Conservation (phyloP, 1,140 invertebrate species). For the Achatina immaculata region DNA sequence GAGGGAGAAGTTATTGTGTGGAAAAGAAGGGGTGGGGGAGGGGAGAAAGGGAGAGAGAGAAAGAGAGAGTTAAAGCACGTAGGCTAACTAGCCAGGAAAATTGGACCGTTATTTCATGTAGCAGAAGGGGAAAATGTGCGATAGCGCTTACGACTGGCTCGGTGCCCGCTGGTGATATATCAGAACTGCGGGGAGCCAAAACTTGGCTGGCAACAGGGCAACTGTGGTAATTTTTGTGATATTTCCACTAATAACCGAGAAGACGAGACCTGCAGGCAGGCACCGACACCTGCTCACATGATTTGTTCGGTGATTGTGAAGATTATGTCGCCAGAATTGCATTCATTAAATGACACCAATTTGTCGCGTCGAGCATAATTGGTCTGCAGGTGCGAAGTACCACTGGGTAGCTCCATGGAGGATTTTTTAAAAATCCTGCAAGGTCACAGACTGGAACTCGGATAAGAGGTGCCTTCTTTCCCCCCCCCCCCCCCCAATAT, state of each 20-base stretch:
- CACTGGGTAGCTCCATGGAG: no score
- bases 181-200: not conserved
- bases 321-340: not conserved
- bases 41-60: not conserved
- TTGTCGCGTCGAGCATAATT: constrained; percentile 1
- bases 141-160: not conserved
- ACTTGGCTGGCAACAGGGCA: not conserved
- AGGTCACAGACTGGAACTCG: no score
- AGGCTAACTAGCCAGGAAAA: not conserved
- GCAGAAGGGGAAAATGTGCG: not conserved
- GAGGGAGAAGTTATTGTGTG: not conserved
- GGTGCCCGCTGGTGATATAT: constrained; percentile 2
- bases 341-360: not conserved
- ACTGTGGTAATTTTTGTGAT: not conserved
- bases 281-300: not conserved
- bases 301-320: not conserved
- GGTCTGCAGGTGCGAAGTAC: constrained; percentile 18
- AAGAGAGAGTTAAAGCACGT: no score
- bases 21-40: not conserved
- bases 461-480: no score
- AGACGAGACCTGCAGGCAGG: not conserved
- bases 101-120: not conserved
- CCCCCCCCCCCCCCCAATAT: no score
- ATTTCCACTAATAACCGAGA: constrained; percentile 1
- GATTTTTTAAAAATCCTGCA: no score